These are phyloP conservation scores for Akabosia matsudoensis DNA, from an alignment of 1,140 invertebrate species.

Conservation along the genomic window DNA sequence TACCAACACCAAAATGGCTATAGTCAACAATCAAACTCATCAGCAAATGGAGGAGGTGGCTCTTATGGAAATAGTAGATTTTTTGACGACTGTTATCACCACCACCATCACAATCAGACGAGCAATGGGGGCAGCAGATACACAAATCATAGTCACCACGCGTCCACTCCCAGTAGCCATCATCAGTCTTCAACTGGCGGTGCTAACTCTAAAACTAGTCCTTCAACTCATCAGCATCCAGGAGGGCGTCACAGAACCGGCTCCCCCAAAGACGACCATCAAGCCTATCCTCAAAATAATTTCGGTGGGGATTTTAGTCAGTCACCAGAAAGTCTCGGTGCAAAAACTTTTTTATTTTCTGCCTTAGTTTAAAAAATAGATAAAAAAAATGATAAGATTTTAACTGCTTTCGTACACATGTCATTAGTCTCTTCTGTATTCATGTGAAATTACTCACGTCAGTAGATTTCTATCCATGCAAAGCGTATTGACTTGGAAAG, in stretches of 20 bases:
- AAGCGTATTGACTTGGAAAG: too few relatives aligned
- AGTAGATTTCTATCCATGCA: too few relatives aligned
- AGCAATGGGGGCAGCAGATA: not conserved
- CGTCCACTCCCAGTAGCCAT: not conserved
- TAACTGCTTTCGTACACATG: too few relatives aligned
- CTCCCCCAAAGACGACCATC: not conserved
- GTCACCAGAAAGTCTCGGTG: conserved; percentile 3
- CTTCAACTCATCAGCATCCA: not conserved
- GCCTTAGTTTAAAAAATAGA: too few relatives aligned
- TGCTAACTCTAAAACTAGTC: not conserved
- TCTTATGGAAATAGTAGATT: conserved; percentile 12
- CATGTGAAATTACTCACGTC: too few relatives aligned
- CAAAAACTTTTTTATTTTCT: too few relatives aligned
- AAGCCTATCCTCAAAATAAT: not conserved
- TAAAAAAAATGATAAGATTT: too few relatives aligned
- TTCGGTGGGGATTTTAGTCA: not conserved
- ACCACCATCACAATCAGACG: not conserved
- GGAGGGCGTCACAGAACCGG: not conserved
- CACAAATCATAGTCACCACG: not conserved
- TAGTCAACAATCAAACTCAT: not conserved
- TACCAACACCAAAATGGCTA: conserved; percentile 20
- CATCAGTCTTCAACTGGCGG: too few relatives aligned
- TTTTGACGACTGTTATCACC: conserved; percentile 14
- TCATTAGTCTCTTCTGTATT: too few relatives aligned
- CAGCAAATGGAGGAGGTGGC: not conserved